Evolutionary conservation across 2,888 invertebrate genomes (phyloP).

Genomic region (Carabus problematicus): DNA sequence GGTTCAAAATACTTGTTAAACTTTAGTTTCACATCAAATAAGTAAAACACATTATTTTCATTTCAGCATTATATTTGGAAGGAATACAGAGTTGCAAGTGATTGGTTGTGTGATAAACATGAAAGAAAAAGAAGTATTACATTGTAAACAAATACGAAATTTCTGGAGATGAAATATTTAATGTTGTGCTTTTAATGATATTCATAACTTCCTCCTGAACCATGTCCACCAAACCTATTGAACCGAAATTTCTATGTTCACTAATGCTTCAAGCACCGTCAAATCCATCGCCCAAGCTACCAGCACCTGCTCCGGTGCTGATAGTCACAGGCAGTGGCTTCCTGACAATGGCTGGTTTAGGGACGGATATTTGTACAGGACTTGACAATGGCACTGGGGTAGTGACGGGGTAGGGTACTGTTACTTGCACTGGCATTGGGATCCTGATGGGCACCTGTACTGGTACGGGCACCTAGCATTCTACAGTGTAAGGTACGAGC

Average conservation of each 20-base stretch:
- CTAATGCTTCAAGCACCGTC: slow-evolving; percentile 8
- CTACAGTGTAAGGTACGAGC: slow-evolving; percentile 23
- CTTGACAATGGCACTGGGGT: slow-evolving; percentile 22
- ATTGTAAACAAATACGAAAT: too few species aligned
- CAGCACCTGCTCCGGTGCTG: slow-evolving; percentile 21
- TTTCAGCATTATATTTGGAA: too few species aligned
- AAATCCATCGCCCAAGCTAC: slow-evolving; percentile 5
- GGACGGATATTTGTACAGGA: slow-evolving; percentile 22
- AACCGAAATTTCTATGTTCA: not conserved
- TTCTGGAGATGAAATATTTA: too few species aligned
- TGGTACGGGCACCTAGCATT: slow-evolving; percentile 23
- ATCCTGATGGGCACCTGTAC: slow-evolving; percentile 26
- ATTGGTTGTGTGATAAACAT: too few species aligned
- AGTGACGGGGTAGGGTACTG: slow-evolving; percentile 25
- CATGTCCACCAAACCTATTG: slow-evolving; percentile 25
- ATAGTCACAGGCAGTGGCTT: slow-evolving; percentile 25
- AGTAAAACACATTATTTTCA: too few species aligned
- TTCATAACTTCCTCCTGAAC: too few species aligned
- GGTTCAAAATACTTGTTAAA: too few species aligned
- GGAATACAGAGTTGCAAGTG: too few species aligned
- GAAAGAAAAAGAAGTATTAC: too few species aligned
- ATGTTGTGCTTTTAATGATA: too few species aligned
- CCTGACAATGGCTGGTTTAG: slow-evolving; percentile 24
- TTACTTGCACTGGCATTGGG: slow-evolving; percentile 20
- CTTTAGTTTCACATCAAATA: too few species aligned